A percentile compares a stretch with the other conserved stretches of the same genome.
These are phyloP conservation scores for Oscheius sp. DNA, from an alignment of 1,140 invertebrate species.

Conservation along the genomic window DNA sequence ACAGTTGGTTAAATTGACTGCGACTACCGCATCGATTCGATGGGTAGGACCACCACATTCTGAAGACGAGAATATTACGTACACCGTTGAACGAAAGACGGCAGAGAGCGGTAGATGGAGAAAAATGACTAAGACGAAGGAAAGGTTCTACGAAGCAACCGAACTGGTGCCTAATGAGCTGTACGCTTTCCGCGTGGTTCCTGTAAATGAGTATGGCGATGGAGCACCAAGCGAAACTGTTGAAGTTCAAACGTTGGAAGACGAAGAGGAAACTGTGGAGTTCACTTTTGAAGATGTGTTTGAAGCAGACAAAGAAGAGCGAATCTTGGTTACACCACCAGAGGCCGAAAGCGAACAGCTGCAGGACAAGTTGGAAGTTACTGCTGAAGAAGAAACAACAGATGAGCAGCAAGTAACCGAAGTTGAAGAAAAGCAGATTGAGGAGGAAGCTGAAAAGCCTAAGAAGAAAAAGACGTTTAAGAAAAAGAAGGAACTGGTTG, in stretches of 20 bases:
- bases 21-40: constrained; percentile 44
- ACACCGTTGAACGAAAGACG: constrained; percentile 56
- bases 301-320: neutral
- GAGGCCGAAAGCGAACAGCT: constrained; percentile 6
- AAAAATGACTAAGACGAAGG: constrained; percentile 39
- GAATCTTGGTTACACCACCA: constrained; percentile 13
- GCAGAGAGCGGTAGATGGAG: constrained; percentile 52
- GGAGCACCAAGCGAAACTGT: constrained; percentile 63
- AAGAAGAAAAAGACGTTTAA: constrained; percentile 13
- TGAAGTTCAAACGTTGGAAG: constrained; percentile 29
- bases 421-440: constrained; percentile 9
- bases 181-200: constrained; percentile 91
- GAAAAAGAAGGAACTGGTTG: neutral
- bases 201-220: constrained; percentile 92
- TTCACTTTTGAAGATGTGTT: constrained; percentile 13
- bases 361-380: too few relatives aligned
- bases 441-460: neutral
- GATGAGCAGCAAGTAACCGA: constrained; percentile 4
- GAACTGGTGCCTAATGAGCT: constrained; percentile 90
- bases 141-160: constrained; percentile 71
- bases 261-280: constrained; percentile 29
- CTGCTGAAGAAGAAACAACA: constrained; percentile 32
- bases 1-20: constrained; percentile 33
- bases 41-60: constrained; percentile 41
- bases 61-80: constrained; percentile 45